Percentiles rank a stretch among this genome's conserved stretches.
phyloP scores from a whole-genome alignment of 2,888 invertebrate genomes.

The Campaea margaritaria region DNA sequence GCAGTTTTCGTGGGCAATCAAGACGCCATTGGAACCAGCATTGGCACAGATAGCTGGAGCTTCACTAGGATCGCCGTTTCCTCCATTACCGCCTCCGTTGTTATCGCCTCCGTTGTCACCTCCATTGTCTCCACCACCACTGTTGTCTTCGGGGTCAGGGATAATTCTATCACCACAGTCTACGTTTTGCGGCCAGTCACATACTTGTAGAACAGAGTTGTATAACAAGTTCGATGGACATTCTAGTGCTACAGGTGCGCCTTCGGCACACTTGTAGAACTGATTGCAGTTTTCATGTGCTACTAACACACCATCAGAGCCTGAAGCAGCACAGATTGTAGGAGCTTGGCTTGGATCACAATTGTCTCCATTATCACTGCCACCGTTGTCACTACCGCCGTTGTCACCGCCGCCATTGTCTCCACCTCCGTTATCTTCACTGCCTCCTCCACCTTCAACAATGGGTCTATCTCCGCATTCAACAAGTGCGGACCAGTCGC shows the following conservation, averaged over 20 bases:
- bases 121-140: neutral
- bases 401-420: slow-evolving; percentile 17
- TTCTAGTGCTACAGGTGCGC: slow-evolving; percentile 77
- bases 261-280: slow-evolving; percentile 85
- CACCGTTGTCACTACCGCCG: slow-evolving; percentile 12
- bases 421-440: slow-evolving; percentile 22
- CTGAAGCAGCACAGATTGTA: slow-evolving; percentile 38
- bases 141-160: slow-evolving; percentile 19
- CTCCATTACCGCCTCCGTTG: slow-evolving; percentile 10
- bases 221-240: slow-evolving; percentile 83
- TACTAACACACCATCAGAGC: slow-evolving; percentile 48
- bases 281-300: slow-evolving; percentile 48
- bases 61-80: slow-evolving; percentile 44
- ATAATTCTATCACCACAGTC: slow-evolving; percentile 37
- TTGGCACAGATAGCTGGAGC: slow-evolving; percentile 51
- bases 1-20: slow-evolving; percentile 44
- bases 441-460: slow-evolving; percentile 12
- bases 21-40: slow-evolving; percentile 33
- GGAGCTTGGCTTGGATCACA: slow-evolving; percentile 43
- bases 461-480: slow-evolving; percentile 37
- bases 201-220: slow-evolving; percentile 72
- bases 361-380: slow-evolving; percentile 30
- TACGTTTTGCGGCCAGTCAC: slow-evolving; percentile 53
- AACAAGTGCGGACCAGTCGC: slow-evolving; percentile 44
- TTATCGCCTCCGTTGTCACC: slow-evolving; percentile 1